These are phyloP conservation scores for Dascillus cervinus DNA, from an alignment of 2,888 invertebrate genomes.

Conservation along the genomic window DNA sequence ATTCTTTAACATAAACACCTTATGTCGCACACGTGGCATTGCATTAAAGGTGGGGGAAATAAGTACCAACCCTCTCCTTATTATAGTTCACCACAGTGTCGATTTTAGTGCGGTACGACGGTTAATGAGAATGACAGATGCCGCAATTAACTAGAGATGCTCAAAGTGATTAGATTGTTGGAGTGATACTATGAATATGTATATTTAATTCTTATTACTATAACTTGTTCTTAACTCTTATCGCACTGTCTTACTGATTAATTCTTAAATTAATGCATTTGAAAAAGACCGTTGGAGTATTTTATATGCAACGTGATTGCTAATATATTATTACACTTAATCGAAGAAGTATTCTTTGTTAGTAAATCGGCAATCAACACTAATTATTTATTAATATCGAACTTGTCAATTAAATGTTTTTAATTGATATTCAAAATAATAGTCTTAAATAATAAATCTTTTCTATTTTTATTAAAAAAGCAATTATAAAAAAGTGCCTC, in stretches of 20 bases:
- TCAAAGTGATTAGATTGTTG: conserved; percentile 30
- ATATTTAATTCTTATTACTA: conserved; percentile 27
- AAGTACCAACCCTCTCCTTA: conserved; percentile 21
- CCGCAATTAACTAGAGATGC: conserved; percentile 35
- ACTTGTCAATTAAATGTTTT: no score
- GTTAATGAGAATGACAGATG: conserved; percentile 35
- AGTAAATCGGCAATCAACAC: no score
- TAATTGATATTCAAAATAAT: no score
- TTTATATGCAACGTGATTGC: conserved; percentile 4
- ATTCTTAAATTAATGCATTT: conserved; percentile 14
- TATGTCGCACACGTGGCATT: conserved; percentile 33
- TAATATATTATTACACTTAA: no score
- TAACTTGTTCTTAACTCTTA: conserved; percentile 14
- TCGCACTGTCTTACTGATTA: conserved; percentile 8
- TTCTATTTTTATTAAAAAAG: no score
- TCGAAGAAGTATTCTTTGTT: no score
- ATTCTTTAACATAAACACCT: conserved; percentile 36
- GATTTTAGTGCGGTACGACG: conserved; percentile 19
- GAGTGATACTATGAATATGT: conserved; percentile 32
- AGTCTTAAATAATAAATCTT: no score
- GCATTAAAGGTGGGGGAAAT: conserved; percentile 17
- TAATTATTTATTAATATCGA: no score
- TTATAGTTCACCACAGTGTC: conserved; percentile 14
- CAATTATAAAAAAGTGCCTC: no score
- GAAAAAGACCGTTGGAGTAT: conserved; percentile 14